phyloP scores from a whole-genome alignment of 2,797 vertebrate genomes.

The Lithobates sylvaticus region DNA sequence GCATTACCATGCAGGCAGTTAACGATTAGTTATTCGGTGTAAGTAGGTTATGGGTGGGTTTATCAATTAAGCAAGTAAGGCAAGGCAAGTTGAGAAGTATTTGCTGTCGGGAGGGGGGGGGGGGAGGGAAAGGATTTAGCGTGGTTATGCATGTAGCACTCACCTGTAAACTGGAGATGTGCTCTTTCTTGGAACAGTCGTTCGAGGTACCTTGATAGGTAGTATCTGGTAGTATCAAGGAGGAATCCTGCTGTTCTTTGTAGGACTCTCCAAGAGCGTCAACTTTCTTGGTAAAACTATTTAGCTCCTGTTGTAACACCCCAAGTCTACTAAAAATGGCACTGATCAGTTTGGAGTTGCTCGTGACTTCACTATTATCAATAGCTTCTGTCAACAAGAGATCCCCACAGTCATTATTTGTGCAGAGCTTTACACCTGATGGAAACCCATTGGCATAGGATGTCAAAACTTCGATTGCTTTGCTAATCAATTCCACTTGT shows the following conservation, averaged over 20 bases:
- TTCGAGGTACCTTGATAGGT: constrained; percentile 72
- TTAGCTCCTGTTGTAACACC: constrained; percentile 87
- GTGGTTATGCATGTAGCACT: constrained; percentile 43
- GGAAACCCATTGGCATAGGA: constrained; percentile 88
- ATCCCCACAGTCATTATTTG: constrained; percentile 81
- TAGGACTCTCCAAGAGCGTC: constrained; percentile 77
- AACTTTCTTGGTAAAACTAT: constrained; percentile 85
- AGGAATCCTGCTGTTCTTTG: constrained; percentile 78
- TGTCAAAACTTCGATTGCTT: constrained; percentile 90
- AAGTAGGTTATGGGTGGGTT: constrained; percentile 64
- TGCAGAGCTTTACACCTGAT: constrained; percentile 82
- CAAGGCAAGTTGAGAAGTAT: constrained; percentile 71
- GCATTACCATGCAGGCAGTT: constrained; percentile 75
- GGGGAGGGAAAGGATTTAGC: constrained; percentile 39
- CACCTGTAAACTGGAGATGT: constrained; percentile 85
- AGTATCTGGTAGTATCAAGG: constrained; percentile 69
- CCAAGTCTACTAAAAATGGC: constrained; percentile 88
- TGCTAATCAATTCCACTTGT: constrained; percentile 89
- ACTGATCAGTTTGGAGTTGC: constrained; percentile 85
- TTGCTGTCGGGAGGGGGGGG: constrained; percentile 55
- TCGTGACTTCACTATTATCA: constrained; percentile 79
- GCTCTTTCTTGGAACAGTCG: constrained; percentile 78
- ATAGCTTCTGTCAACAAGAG: constrained; percentile 76
- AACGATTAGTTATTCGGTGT: constrained; percentile 68
- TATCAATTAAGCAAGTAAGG: constrained; percentile 67